These are phyloP conservation scores for Lithobius niger DNA, from an alignment of 1,140 invertebrate genomes.

Conservation along the genomic window DNA sequence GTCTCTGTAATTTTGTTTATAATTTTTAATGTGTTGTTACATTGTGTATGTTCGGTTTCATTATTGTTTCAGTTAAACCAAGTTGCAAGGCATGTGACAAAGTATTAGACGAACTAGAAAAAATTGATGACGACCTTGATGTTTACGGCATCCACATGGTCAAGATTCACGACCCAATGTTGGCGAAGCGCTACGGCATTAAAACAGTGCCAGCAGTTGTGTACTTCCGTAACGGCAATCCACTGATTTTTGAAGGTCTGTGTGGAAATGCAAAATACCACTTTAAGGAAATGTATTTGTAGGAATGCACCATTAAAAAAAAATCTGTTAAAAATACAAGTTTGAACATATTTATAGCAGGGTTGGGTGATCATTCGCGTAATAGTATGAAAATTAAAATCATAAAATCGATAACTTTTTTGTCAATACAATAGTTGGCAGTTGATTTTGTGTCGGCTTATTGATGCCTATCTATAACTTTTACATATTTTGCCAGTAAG, in stretches of 20 bases:
- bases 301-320: no score
- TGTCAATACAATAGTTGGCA: no score
- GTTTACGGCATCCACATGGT: conserved; percentile 89
- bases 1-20: background rate
- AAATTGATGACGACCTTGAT: conserved; percentile 85
- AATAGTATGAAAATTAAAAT: no score
- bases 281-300: no score
- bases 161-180: conserved; percentile 78
- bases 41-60: conserved; percentile 1
- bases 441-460: no score
- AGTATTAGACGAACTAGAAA: conserved; percentile 74
- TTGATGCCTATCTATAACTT: no score
- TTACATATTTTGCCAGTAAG: no score
- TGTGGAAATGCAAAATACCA: no score
- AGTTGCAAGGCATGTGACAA: conserved; percentile 87
- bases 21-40: background rate
- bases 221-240: conserved; percentile 87
- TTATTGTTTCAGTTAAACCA: conserved; percentile 56
- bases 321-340: no score
- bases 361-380: no score
- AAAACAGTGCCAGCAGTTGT: conserved; percentile 87
- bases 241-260: conserved; percentile 69
- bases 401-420: no score
- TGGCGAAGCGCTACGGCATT: conserved; percentile 84
- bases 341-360: no score